Base-by-base conservation (phyloP, 2,797 vertebrate genomes). In the Alcedo atthis region DNA sequence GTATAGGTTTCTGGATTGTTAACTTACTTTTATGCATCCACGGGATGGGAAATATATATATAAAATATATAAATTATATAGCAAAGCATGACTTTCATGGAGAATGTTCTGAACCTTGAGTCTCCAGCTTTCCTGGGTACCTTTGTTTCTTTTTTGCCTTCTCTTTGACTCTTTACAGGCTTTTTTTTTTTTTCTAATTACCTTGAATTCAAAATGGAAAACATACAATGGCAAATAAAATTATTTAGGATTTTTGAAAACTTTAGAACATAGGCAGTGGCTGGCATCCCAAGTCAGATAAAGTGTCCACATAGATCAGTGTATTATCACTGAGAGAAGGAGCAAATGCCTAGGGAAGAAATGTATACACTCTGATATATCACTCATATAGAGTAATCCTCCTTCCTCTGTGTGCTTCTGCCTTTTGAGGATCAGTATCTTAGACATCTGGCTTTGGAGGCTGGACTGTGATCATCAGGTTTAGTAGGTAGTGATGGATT, bases 401-500 rank as follows among this genome's bases (percentile, higher is more conserved):
- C 64, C 77, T 86, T 85, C 40, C 67, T 25, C 49, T 64, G 40
- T 69, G 70, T 79, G 70, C 59, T 90, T 81, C 83, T 91, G 58
- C 58, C 81, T 73, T 91, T 88, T 74, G 83, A 94, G 81, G 78
- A 88, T 55, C 20, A 0, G 63, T 67, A 55, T 81, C 83, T 91
- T 49, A 85, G 46, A 64, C 46, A 19, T 83, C 94, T 86, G 84
- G 80, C 88, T 91, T 93, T 92, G 92, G 63, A 91, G 85, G 74
- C 81, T 88, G 81, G 61, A 88, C 90, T 87, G 88, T 45, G 59
- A 62, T 92, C 80, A 51, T 75, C 45, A 8, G 32, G 28, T 70
- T 90, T 86, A 84, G 92, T 70, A 92, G 85, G 81, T 55, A n/a
- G 70, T 82, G 71, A 94, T 80, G 90, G 93, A 89, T 94, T 93